These are phyloP conservation scores for Phaethon lepturus DNA, from an alignment of 2,113 vertebrate species.

Conservation along the genomic window DNA sequence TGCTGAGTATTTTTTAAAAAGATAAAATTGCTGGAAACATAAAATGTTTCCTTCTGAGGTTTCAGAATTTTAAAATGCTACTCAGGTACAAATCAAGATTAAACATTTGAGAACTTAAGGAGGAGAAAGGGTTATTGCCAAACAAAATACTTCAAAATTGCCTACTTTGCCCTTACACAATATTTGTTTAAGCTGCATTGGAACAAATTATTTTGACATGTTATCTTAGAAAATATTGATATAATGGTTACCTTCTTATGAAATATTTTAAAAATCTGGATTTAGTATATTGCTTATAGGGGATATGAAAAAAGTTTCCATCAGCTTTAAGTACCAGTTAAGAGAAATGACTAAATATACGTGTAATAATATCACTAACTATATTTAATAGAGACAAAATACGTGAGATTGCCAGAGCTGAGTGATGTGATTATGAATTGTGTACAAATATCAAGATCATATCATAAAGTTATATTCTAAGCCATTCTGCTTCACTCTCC, in stretches of 20 bases:
- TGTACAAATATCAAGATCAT: neutral
- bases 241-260: neutral
- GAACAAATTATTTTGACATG: neutral
- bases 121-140: neutral
- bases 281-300: neutral
- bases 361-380: fast-evolving
- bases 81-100: neutral
- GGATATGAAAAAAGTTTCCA: neutral
- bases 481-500: neutral
- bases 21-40: neutral
- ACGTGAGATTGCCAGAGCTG: neutral
- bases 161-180: neutral
- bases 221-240: neutral
- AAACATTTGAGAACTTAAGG: neutral
- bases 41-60: neutral
- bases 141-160: neutral
- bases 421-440: neutral
- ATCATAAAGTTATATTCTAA: neutral
- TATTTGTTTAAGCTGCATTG: neutral
- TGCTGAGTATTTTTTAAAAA: fast-evolving
- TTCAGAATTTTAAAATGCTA: neutral
- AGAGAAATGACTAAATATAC: neutral
- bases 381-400: neutral
- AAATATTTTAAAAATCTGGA: neutral
- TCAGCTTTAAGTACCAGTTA: fast-evolving